A percentile compares a stretch with the other conserved stretches of the same genome.
phyloP scores from a whole-genome alignment of 2,888 invertebrate genomes.

The Leptopterna dolabrata region DNA sequence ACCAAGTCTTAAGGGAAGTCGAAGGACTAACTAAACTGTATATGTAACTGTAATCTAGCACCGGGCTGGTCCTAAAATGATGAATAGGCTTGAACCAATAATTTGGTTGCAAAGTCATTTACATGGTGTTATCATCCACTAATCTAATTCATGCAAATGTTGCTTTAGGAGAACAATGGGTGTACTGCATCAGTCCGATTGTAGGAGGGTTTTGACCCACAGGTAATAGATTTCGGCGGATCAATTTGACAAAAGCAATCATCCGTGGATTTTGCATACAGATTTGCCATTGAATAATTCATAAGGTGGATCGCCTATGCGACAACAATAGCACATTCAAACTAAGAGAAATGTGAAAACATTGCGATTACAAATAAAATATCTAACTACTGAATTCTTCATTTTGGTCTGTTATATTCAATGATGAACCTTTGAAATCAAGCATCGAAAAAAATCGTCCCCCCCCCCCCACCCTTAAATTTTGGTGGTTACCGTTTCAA shows the following conservation, averaged over 20 bases:
- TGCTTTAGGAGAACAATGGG: neutral
- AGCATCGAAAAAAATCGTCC: too few relatives aligned
- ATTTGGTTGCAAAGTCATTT: constrained; percentile 8
- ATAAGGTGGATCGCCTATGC: neutral
- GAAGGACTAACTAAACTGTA: neutral
- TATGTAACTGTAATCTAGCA: neutral
- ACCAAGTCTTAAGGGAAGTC: neutral
- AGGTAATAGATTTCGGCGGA: neutral
- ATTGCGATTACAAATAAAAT: too few relatives aligned
- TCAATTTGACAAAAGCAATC: neutral
- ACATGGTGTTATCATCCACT: neutral
- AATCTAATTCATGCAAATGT: constrained; percentile 27
- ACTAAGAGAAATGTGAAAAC: too few relatives aligned
- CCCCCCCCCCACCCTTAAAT: too few relatives aligned
- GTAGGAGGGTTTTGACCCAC: neutral
- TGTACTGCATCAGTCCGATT: neutral
- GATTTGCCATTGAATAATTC: neutral
- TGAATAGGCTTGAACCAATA: neutral
- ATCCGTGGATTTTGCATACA: neutral
- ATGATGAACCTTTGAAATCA: too few relatives aligned
- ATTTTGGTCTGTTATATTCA: too few relatives aligned
- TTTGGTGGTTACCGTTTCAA: too few relatives aligned
- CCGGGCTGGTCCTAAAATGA: neutral
- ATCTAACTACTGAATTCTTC: too few relatives aligned
- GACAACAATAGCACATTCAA: too few relatives aligned